These are phyloP conservation scores for Anarsia innoxiella DNA, from an alignment of 2,888 invertebrate species.

Conservation along the genomic window DNA sequence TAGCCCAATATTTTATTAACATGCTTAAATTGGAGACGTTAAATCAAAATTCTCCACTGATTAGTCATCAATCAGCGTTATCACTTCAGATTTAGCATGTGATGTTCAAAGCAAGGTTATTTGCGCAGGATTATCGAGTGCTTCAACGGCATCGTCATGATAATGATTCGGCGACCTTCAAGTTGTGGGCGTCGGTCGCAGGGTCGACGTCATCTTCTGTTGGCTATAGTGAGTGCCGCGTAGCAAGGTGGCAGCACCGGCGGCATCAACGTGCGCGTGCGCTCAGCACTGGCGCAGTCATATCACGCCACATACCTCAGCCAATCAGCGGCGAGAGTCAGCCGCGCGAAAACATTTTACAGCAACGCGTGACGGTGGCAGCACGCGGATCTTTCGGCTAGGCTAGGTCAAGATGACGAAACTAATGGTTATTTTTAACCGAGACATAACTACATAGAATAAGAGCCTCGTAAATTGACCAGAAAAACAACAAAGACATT, in stretches of 20 bases:
- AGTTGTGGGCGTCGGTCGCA: conserved; percentile 18
- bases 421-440: conserved; percentile 18
- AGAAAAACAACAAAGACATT: no score
- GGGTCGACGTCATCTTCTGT: conserved; percentile 19
- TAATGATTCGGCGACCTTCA: conserved; percentile 27
- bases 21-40: no score
- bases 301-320: conserved; percentile 55
- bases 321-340: conserved; percentile 49
- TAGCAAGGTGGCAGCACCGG: conserved; percentile 51
- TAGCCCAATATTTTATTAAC: no score
- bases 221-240: no score
- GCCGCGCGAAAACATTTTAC: conserved; percentile 39
- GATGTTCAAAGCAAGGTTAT: no score
- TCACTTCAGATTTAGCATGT: no score
- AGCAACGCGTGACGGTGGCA: conserved; percentile 30
- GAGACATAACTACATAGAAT: no score
- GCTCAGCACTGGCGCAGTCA: conserved; percentile 21
- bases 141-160: conserved; percentile 13
- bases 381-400: conserved; percentile 25
- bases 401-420: conserved; percentile 32
- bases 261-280: conserved; percentile 22
- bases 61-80: conserved; percentile 8
- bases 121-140: conserved; percentile 2
- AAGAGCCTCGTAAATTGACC: no score
- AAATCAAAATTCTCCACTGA: no score